phyloP scores from a whole-genome alignment of 2,113 vertebrate species.

The Amia ocellicauda region DNA sequence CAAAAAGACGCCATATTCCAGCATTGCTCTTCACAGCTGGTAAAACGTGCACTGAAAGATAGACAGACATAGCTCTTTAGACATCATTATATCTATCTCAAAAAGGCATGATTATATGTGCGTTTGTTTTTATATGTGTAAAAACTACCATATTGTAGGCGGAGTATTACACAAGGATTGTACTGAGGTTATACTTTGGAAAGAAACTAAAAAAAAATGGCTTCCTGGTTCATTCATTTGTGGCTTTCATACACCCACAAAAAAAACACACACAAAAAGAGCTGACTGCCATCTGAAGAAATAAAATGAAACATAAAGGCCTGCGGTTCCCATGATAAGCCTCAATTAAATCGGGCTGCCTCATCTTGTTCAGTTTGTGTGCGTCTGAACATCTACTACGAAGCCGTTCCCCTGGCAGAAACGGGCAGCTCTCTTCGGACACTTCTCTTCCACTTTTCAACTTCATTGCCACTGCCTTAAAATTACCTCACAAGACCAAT shows the following conservation, averaged over 20 bases:
- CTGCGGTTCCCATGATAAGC: too few species aligned
- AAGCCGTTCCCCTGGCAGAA: not conserved
- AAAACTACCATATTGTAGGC: conserved; percentile 46
- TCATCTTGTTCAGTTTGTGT: too few species aligned
- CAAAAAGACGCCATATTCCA: conserved; percentile 59
- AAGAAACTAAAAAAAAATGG: conserved; percentile 1
- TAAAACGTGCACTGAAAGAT: conserved; percentile 55
- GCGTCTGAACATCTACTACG: too few species aligned
- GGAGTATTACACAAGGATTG: conserved; percentile 35
- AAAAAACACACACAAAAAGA: conserved; percentile 48
- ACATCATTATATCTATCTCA: conserved; percentile 45
- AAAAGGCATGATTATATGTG: conserved; percentile 49
- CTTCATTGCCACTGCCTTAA: too few species aligned
- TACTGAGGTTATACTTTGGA: conserved; percentile 37
- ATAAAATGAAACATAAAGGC: too few species aligned
- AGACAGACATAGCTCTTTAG: conserved; percentile 37
- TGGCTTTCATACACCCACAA: conserved; percentile 37
- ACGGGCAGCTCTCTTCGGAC: not conserved
- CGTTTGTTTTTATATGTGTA: conserved; percentile 44
- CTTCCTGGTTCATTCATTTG: conserved; percentile 31
- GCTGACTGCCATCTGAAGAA: conserved; percentile 34
- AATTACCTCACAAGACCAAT: too few species aligned
- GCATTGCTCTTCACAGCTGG: conserved; percentile 40
- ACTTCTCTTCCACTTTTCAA: too few species aligned
- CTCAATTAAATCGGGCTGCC: too few species aligned